Percentiles rank a stretch among this genome's conserved stretches.
These are phyloP conservation scores for Pardosa pseudoannulata DNA, from an alignment of 2,888 invertebrate species.

Conservation along the genomic window DNA sequence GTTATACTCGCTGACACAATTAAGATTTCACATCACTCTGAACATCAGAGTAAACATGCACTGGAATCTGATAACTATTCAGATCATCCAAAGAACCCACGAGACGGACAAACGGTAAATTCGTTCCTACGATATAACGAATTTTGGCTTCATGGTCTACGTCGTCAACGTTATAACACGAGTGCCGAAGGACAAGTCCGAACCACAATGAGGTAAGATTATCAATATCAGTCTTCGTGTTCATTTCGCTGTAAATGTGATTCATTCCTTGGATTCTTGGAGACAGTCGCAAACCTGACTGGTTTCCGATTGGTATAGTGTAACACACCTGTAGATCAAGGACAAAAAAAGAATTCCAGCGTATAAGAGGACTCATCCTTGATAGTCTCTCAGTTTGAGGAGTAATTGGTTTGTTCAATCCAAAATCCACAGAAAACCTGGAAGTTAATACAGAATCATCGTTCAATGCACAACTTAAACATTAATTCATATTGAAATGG, in stretches of 20 bases:
- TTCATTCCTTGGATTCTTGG: constrained; percentile 62
- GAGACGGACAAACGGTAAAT: constrained; percentile 32
- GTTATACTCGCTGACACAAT: neutral
- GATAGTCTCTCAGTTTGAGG: constrained; percentile 24
- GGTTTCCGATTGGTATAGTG: constrained; percentile 1
- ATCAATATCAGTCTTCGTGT: constrained; percentile 26
- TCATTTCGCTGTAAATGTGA: constrained; percentile 58
- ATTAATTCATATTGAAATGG: neutral
- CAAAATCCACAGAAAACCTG: constrained; percentile 59
- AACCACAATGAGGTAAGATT: constrained; percentile 26
- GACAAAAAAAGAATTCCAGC: constrained; percentile 55
- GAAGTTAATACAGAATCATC: too few species aligned
- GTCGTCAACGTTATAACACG: neutral
- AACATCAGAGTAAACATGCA: constrained; percentile 40
- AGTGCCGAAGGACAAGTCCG: constrained; percentile 32
- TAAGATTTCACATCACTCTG: constrained; percentile 23
- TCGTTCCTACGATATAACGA: constrained; percentile 2
- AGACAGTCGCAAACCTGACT: constrained; percentile 21
- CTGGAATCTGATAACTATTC: constrained; percentile 45
- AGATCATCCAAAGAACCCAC: constrained; percentile 44
- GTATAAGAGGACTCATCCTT: neutral
- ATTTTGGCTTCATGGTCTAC: constrained; percentile 27
- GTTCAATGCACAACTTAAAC: too few species aligned
- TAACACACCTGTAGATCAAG: constrained; percentile 52
- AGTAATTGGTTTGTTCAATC: constrained; percentile 53